Percentiles rank a stretch among this genome's conserved stretches.
Conservation (phyloP, 2,113 vertebrate species). For the Tragelaphus buxtoni region DNA sequence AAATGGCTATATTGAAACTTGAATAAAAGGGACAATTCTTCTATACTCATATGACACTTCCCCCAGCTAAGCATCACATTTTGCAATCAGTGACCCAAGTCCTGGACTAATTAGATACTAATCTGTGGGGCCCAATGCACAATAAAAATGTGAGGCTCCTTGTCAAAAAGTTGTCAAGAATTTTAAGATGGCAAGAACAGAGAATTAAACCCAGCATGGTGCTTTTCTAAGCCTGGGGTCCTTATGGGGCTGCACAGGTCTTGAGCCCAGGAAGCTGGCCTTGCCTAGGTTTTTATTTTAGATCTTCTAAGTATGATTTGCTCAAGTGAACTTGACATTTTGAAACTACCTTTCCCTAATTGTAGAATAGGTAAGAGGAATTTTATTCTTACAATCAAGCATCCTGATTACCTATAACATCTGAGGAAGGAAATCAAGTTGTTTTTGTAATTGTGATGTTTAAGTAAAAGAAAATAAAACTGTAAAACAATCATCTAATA, state of each 20-base stretch:
- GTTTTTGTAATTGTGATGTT: background rate
- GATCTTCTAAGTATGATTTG: background rate
- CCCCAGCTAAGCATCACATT: background rate
- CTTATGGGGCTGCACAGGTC: background rate
- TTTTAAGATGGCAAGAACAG: background rate
- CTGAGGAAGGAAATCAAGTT: background rate
- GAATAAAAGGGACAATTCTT: background rate
- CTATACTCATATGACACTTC: background rate
- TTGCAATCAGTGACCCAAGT: background rate
- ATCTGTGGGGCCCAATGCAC: background rate
- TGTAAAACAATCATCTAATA: background rate
- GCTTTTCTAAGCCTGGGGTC: background rate
- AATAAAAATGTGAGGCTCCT: background rate
- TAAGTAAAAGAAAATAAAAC: background rate
- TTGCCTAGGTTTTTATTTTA: background rate
- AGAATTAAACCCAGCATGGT: background rate
- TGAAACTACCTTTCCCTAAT: background rate
- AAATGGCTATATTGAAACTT: background rate
- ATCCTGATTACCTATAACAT: background rate
- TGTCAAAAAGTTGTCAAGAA: background rate
- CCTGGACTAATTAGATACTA: background rate
- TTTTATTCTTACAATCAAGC: background rate
- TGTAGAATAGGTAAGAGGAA: background rate
- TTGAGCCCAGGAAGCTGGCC: background rate
- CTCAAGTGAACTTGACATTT: background rate